Conservation (phyloP, 2,797 vertebrate genomes). For the Kryptolebias ocellatus region DNA sequence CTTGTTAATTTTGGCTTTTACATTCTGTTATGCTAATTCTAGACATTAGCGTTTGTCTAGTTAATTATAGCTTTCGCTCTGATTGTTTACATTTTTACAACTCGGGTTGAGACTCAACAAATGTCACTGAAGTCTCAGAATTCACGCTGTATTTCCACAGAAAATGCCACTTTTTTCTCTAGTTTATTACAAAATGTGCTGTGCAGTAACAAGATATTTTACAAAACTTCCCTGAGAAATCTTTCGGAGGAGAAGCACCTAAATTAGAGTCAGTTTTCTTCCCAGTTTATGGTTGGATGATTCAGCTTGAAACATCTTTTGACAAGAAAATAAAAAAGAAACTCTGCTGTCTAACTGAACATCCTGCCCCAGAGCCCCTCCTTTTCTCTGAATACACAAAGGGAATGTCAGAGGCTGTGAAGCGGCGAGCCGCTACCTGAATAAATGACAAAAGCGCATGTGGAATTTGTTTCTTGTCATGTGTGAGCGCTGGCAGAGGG, state of each 20-base stretch:
- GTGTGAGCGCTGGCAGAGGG: constrained; percentile 52
- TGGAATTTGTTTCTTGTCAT: constrained; percentile 49
- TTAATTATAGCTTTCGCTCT: too few relatives aligned
- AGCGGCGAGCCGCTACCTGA: constrained; percentile 75
- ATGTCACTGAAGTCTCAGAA: too few relatives aligned
- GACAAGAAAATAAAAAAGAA: constrained; percentile 57
- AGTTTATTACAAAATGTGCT: background rate
- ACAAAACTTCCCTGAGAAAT: constrained; percentile 6
- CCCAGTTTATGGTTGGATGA: constrained; percentile 53
- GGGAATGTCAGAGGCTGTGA: constrained; percentile 73
- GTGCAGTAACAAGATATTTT: constrained; percentile 1
- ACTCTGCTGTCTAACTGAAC: constrained; percentile 62
- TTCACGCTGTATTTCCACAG: too few relatives aligned
- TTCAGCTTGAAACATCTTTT: constrained; percentile 65
- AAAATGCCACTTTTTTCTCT: too few relatives aligned
- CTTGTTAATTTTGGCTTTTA: too few relatives aligned
- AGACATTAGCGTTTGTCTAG: too few relatives aligned
- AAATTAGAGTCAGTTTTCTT: constrained; percentile 66
- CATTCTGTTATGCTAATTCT: too few relatives aligned
- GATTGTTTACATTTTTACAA: too few relatives aligned
- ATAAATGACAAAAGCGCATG: constrained; percentile 64
- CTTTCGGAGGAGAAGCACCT: constrained; percentile 31
- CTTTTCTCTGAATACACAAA: constrained; percentile 70
- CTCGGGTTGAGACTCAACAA: too few relatives aligned
- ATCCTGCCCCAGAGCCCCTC: constrained; percentile 44